Evolutionary conservation across 2,888 invertebrate species (phyloP).

Genomic region (Hirtodrosophila duncani): DNA sequence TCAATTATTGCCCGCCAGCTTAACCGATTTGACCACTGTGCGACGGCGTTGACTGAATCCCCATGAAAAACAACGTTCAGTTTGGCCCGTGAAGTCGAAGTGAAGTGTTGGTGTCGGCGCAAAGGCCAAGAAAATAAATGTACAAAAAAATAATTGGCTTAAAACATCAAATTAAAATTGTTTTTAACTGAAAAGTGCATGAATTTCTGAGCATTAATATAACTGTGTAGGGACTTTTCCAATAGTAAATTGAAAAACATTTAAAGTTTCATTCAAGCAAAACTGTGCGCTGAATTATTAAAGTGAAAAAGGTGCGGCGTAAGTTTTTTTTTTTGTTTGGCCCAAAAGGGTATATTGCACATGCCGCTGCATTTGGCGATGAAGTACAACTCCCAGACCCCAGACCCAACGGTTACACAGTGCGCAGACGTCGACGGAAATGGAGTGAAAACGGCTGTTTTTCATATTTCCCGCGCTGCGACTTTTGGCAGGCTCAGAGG

Average conservation of each 20-base stretch:
- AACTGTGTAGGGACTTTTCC: slow-evolving; percentile 17
- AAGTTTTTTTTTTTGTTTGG: neutral
- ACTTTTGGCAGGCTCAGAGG: no score
- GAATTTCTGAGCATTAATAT: slow-evolving; percentile 3
- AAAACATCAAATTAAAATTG: slow-evolving; percentile 42
- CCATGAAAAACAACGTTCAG: slow-evolving; percentile 59
- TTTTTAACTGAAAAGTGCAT: slow-evolving; percentile 28
- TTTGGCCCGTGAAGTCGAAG: slow-evolving; percentile 54
- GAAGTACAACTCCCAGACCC: slow-evolving; percentile 10
- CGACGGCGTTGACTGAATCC: slow-evolving; percentile 42
- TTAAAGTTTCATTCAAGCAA: slow-evolving; percentile 5
- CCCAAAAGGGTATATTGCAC: slow-evolving; percentile 20
- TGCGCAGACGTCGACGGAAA: slow-evolving; percentile 65
- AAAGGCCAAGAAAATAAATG: no score
- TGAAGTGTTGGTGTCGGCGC: slow-evolving; percentile 17
- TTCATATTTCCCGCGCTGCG: slow-evolving; percentile 65
- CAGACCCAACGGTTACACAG: slow-evolving; percentile 18
- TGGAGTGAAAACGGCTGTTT: slow-evolving; percentile 66
- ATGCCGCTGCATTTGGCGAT: slow-evolving; percentile 41
- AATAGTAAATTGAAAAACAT: slow-evolving; percentile 1
- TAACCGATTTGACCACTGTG: neutral
- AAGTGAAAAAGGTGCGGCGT: slow-evolving; percentile 26
- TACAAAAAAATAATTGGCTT: slow-evolving; percentile 65
- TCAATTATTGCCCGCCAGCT: slow-evolving; percentile 7
- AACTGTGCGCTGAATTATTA: neutral